Conservation (phyloP, 2,797 vertebrate genomes). For the Galago senegalensis region DNA sequence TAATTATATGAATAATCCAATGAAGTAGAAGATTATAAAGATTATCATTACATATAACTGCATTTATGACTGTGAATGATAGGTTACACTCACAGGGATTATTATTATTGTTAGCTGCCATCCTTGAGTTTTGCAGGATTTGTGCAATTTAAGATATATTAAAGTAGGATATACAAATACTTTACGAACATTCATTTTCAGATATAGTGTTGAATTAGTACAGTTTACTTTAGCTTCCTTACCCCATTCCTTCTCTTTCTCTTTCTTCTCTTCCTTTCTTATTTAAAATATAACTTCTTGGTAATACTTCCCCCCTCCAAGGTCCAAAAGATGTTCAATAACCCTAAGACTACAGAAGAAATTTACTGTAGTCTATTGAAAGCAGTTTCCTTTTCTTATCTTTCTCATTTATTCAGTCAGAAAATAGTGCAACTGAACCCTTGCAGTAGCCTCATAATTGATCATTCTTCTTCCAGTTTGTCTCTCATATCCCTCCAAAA, state of each 20-base stretch:
- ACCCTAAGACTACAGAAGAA: background rate
- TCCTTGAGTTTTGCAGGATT: background rate
- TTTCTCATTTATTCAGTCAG: conserved; percentile 12
- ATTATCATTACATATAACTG: conserved; percentile 18
- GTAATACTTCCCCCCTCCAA: background rate
- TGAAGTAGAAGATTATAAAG: background rate
- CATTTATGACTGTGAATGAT: background rate
- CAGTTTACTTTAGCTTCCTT: background rate
- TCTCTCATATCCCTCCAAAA: background rate
- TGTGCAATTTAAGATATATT: background rate
- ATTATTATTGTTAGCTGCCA: background rate
- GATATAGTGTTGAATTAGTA: background rate
- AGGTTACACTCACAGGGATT: background rate
- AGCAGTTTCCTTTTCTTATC: background rate
- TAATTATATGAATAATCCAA: background rate
- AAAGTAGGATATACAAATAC: background rate
- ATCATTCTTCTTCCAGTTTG: background rate
- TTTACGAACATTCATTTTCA: conserved; percentile 5
- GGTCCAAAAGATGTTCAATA: background rate
- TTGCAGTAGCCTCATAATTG: background rate
- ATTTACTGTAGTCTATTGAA: background rate
- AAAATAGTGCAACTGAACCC: background rate
- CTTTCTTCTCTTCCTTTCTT: background rate
- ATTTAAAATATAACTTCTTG: background rate
- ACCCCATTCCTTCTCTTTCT: background rate